Conservation (phyloP, 2,888 invertebrate species). For the Phalangium opilio region DNA sequence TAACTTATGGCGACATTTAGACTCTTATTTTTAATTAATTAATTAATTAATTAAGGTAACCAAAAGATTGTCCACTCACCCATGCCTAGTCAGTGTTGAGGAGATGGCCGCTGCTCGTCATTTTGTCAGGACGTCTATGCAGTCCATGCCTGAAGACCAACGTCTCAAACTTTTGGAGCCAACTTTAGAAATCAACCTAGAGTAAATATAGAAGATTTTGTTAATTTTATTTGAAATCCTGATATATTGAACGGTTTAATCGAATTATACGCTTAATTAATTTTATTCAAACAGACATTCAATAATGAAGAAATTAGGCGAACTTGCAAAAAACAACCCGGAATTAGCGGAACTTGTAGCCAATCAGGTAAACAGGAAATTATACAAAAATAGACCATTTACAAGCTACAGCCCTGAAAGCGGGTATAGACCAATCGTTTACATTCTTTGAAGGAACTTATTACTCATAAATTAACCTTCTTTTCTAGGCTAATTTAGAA, state of each 20-base stretch:
- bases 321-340: slow-evolving; percentile 53
- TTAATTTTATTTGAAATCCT: too few relatives aligned
- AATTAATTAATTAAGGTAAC: slow-evolving; percentile 42
- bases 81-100: slow-evolving; percentile 84
- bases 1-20: too few relatives aligned
- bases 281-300: slow-evolving; percentile 47
- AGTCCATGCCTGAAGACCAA: slow-evolving; percentile 55
- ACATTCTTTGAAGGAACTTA: too few relatives aligned
- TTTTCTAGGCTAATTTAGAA: too few relatives aligned
- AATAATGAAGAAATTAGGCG: slow-evolving; percentile 70
- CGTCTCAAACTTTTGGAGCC: slow-evolving; percentile 74
- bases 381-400: too few relatives aligned
- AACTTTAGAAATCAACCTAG: slow-evolving; percentile 83
- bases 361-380: slow-evolving; percentile 64
- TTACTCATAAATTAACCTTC: too few relatives aligned
- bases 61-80: slow-evolving; percentile 67
- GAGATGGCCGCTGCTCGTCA: slow-evolving; percentile 95
- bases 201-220: slow-evolving; percentile 38
- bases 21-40: too few relatives aligned
- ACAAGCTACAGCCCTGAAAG: too few relatives aligned
- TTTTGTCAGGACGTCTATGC: slow-evolving; percentile 76
- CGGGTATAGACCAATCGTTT: too few relatives aligned
- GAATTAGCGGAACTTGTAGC: slow-evolving; percentile 67
- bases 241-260: too few relatives aligned
- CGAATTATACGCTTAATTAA: neutral